Evolutionary conservation across 2,113 vertebrate genomes (phyloP), one percentile per base, ranked within the genome.

Genomic region (Indicator maculatus): DNA sequence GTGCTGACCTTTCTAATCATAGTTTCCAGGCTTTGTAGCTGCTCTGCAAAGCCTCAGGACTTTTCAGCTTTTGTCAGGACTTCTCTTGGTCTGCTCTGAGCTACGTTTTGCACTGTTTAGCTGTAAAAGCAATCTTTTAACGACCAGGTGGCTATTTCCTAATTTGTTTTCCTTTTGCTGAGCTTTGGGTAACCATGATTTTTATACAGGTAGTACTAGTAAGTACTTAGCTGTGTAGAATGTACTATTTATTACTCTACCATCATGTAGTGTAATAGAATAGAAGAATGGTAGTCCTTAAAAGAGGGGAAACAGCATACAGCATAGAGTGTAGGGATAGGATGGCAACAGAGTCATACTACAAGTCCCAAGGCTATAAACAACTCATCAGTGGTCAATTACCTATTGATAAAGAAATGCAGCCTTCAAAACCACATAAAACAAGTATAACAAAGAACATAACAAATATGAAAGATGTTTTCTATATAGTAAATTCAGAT

Each of bases 41-140:
- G 6, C 24, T 64, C 65, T 78, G 21, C 21, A 86, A 86, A 86
- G 17, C 24, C 31, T 86, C 4, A 3, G 18, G 24, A 56, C 20
- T 74, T 71, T 60, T 78, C 33, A 52, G 44, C 21, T 26, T 92
- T 83, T 84, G 24, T 92, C 38, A 81, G 44, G 23, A 38, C 23
- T 93, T 89, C 75, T 33, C 38, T 71, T 82, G 61, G 47, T 30
- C 15, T 61, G 38, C 61, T 50, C 33, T 69, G 31, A 75, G 50
- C 31, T 72, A 6, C 82, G 38, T 79, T 87, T 89, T 33, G 69
- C 28, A 44, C 47, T 47, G 17, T 74, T 83, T 60, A 83, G 39
- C 80, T 86, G 52, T 63, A 70, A 92, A 88, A 90, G 41, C 80
- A 86, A 94, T 74, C 76, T 88, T 86, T 39, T 86, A 55, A 83